Base-by-base conservation (phyloP, 2,113 vertebrate species). In the Fulica atra region DNA sequence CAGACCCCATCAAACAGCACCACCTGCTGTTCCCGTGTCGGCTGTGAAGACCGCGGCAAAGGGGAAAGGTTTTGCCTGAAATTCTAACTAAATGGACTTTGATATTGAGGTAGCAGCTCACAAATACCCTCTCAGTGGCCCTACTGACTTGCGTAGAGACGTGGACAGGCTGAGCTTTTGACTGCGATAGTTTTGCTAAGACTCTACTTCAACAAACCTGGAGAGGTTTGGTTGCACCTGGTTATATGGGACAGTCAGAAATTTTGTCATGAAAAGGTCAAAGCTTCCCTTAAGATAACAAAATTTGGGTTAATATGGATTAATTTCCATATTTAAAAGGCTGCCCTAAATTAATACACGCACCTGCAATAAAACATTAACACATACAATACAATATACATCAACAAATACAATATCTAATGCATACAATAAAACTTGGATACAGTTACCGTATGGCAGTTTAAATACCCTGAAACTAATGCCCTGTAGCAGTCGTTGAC, bases 21-120 rank as follows among this genome's bases (percentile, higher is more conserved):
- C 97, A 98, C 97, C 98, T 97, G 94, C 96, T 89, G 97, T 63
- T 71, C 63, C 6, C 0, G 0, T 4, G 38, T 15, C 59, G 35
- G 5, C n/a, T 72, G 36, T 0, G 7, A 40, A 40, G 28, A 7
- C 19, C 0, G 0, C 42, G 8, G 9, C 31, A 28, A 83, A 44
- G 20, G 28, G 16, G 25, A 81, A 69, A 28, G 11, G 9, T 38
- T 53, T 83, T 7, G 11, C 64, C 12, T 31, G 14, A 29, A 85
- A 78, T 29, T 40, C 3, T 60, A 59, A 61, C 17, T 15, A n/a
- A 48, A 51, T 35, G 16, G 1, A 1, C 35, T 57, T 56, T 66
- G 20, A 36, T 23, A 15, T 26, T n/a, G 57, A 50, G 7, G 28
- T 44, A 38, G 46, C 36, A 60, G 50, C 9, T 53, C n/a, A n/a